Evolutionary conservation across 2,888 invertebrate genomes (phyloP), one percentile per base, ranked within the genome.

Genomic region (Sphecodes monilicornis): DNA sequence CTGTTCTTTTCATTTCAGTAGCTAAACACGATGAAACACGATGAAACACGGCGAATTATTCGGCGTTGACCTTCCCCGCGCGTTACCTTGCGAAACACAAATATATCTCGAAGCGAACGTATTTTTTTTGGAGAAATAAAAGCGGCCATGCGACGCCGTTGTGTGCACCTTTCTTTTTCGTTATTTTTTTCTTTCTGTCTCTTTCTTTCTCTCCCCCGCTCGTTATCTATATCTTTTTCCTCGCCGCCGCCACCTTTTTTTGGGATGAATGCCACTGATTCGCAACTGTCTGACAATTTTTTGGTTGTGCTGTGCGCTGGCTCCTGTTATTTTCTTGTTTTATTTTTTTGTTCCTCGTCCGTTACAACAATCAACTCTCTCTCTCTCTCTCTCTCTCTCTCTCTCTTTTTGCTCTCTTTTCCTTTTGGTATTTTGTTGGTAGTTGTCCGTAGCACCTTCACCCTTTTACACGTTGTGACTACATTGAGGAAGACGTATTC

Each of bases 291-390:
- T 91, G 78, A 82, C 68, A 78, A 91, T 80, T 89, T 84, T 90
- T 91, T 89, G 90, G 89, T 90, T 91, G 90, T 91, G 91, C 90
- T 89, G 84, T 89, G 50, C 50, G 88, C 80, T 86, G 80, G 89
- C 57, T 88, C 70, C 82, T 87, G 60, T 86, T 80, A 88, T 87
- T 90, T 90, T 36, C 74, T n/a, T 85, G 74, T 78, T 84, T 88
- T 81, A 82, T 64, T 78, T 84, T 88, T 81, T 83, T 64, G 32
- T 83, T 84, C 71, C 75, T 82, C 81, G 78, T 87, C 60, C 85
- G 81, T 88, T 85, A 89, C 85, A 39, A 79, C 82, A n/a, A n/a
- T n/a, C n/a, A n/a, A n/a, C n/a, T n/a, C n/a, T n/a, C n/a, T n/a
- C n/a, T n/a, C n/a, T n/a, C n/a, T n/a, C n/a, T n/a, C n/a, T n/a